Evolutionary conservation across 2,888 invertebrate genomes (phyloP).

Genomic region (Chydorus sphaericus): DNA sequence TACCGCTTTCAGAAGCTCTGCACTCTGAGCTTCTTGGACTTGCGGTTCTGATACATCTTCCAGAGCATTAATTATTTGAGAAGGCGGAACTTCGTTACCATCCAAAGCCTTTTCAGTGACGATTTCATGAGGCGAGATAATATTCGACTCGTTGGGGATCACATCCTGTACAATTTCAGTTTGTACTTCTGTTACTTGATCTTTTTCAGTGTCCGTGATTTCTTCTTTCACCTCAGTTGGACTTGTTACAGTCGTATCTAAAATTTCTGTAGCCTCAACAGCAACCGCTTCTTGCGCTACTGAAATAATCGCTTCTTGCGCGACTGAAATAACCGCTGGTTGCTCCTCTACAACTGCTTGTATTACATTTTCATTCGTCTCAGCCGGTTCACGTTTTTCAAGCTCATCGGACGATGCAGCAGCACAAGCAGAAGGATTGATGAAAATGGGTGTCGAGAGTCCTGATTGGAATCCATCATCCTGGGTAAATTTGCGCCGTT

Average conservation of each 20-base stretch:
- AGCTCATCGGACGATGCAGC: not conserved
- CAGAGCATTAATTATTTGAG: too few relatives aligned
- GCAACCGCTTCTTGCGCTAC: not conserved
- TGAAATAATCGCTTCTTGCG: not conserved
- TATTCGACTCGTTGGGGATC: too few relatives aligned
- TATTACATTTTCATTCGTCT: not conserved
- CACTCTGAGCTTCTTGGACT: too few relatives aligned
- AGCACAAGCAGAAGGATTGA: not conserved
- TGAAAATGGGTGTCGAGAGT: not conserved
- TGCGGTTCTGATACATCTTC: too few relatives aligned
- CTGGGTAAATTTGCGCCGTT: constrained; percentile 17
- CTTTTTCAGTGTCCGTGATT: not conserved
- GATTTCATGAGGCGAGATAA: too few relatives aligned
- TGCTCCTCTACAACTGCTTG: not conserved
- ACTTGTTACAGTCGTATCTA: not conserved
- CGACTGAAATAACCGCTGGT: not conserved
- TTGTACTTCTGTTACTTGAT: not conserved
- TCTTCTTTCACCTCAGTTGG: not conserved
- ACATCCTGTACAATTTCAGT: too few relatives aligned
- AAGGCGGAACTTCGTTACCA: too few relatives aligned
- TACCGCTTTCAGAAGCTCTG: not conserved
- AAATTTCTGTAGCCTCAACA: not conserved
- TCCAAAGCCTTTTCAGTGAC: too few relatives aligned
- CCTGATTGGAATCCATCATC: constrained; percentile 2
- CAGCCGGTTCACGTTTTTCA: not conserved